Percentiles rank a stretch among this genome's conserved stretches.
Conservation (phyloP, 2,113 vertebrate species). For the Daboia siamensis region DNA sequence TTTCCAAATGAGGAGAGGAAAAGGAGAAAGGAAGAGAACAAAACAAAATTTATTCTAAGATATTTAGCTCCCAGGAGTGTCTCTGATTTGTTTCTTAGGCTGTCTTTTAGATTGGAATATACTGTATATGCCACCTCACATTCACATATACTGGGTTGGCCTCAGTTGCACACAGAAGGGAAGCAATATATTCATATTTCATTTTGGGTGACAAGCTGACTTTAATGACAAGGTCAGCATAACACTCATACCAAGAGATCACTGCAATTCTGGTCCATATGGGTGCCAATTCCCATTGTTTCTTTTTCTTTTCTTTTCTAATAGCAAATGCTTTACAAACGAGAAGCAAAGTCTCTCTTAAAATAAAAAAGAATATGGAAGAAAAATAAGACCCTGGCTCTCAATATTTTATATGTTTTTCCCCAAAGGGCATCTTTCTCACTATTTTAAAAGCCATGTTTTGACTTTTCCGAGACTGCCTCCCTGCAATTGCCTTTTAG, state of each 20-base stretch:
- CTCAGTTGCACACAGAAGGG: not conserved
- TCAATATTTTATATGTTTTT: not conserved
- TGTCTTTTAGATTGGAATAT: not conserved
- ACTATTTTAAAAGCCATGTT: not conserved
- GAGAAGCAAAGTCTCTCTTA: not conserved
- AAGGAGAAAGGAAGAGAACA: no score
- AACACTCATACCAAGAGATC: not conserved
- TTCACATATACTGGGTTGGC: not conserved
- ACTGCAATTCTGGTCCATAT: not conserved
- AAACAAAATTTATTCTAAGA: not conserved
- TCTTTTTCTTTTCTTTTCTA: not conserved
- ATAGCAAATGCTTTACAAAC: not conserved
- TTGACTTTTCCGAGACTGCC: not conserved
- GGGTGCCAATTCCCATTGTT: not conserved
- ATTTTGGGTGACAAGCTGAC: not conserved
- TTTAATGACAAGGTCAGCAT: not conserved
- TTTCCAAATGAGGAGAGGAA: no score
- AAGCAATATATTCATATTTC: not conserved
- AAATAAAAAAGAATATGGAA: not conserved
- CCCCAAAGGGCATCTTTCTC: slow-evolving; percentile 24
- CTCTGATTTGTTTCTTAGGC: not conserved
- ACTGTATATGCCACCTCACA: not conserved
- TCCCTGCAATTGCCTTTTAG: slow-evolving; percentile 9
- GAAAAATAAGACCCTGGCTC: no score
- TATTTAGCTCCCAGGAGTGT: not conserved